Evolutionary conservation across 2,888 invertebrate species (phyloP).

Genomic region (Latrodectus hesperus): DNA sequence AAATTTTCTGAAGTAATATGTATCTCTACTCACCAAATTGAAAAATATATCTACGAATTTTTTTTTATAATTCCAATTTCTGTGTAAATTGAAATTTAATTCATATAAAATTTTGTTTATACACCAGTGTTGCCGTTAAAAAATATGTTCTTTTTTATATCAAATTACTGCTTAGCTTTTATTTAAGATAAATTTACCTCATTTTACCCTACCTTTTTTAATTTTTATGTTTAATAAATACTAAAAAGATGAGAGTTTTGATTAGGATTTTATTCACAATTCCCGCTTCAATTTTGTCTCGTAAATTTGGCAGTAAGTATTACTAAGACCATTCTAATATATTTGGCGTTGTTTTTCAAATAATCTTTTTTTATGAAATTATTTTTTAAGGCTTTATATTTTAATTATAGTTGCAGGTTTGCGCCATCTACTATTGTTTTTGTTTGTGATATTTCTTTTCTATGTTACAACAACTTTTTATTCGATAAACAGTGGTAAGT

Average conservation of each 20-base stretch:
- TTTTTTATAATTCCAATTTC: too few relatives aligned
- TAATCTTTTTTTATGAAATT: not conserved
- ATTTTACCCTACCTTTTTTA: too few relatives aligned
- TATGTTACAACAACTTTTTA: slow-evolving; percentile 38
- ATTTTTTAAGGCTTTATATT: not conserved
- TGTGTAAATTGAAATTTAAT: too few relatives aligned
- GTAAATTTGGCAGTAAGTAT: slow-evolving; percentile 31
- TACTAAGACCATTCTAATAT: not conserved
- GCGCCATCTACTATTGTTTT: slow-evolving; percentile 15
- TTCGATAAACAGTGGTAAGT: slow-evolving; percentile 54
- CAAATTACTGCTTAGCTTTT: too few relatives aligned
- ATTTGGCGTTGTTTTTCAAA: not conserved
- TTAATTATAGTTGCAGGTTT: slow-evolving; percentile 37
- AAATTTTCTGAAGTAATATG: too few relatives aligned
- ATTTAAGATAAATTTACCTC: too few relatives aligned
- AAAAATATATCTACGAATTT: too few relatives aligned
- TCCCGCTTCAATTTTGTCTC: slow-evolving; percentile 15
- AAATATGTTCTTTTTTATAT: too few relatives aligned
- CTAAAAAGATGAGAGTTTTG: not conserved
- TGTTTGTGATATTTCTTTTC: slow-evolving; percentile 27
- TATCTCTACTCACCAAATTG: too few relatives aligned
- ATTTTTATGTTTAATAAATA: too few relatives aligned
- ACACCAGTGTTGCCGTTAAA: too few relatives aligned
- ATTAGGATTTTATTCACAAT: slow-evolving; percentile 3
- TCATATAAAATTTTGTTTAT: too few relatives aligned